Percentiles rank a stretch among this genome's conserved stretches.
These are phyloP conservation scores for Clarias pachynema DNA, from an alignment of 2,797 vertebrate species.

Conservation along the genomic window DNA sequence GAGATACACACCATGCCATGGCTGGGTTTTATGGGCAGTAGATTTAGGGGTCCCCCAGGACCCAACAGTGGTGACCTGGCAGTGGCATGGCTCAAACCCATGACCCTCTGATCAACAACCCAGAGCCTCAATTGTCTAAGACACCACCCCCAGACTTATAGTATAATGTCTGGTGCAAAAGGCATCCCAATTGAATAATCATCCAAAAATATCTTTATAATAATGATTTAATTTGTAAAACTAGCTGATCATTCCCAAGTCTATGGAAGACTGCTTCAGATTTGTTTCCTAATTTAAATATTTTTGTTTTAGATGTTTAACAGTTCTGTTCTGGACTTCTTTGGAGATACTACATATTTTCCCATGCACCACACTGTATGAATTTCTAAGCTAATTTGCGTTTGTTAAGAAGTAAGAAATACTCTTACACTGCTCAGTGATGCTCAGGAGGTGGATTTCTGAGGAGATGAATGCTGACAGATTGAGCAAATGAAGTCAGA, in stretches of 20 bases:
- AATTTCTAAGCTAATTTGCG: neutral
- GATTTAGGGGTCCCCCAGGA: too few species aligned
- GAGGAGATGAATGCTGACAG: slow-evolving; percentile 65
- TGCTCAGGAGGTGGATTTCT: neutral
- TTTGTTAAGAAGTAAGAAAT: neutral
- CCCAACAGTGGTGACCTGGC: too few species aligned
- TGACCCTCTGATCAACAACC: too few species aligned
- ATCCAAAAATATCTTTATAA: neutral
- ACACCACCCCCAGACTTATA: too few species aligned
- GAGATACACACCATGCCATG: too few species aligned
- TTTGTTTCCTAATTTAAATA: neutral
- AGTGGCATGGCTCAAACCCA: too few species aligned
- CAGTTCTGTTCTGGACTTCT: neutral
- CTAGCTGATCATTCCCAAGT: neutral
- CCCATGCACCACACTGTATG: neutral
- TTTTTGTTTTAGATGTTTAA: neutral
- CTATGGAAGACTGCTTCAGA: neutral
- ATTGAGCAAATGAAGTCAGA: slow-evolving; percentile 61
- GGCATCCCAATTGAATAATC: neutral
- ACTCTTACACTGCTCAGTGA: neutral
- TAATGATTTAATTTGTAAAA: neutral
- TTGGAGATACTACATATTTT: neutral
- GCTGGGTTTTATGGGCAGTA: too few species aligned
- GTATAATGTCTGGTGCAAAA: neutral
- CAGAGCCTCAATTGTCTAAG: too few species aligned